A percentile compares a stretch with the other conserved stretches of the same genome.
These are phyloP conservation scores for Nomada fucata DNA, from an alignment of 2,888 invertebrate genomes.

Conservation along the genomic window DNA sequence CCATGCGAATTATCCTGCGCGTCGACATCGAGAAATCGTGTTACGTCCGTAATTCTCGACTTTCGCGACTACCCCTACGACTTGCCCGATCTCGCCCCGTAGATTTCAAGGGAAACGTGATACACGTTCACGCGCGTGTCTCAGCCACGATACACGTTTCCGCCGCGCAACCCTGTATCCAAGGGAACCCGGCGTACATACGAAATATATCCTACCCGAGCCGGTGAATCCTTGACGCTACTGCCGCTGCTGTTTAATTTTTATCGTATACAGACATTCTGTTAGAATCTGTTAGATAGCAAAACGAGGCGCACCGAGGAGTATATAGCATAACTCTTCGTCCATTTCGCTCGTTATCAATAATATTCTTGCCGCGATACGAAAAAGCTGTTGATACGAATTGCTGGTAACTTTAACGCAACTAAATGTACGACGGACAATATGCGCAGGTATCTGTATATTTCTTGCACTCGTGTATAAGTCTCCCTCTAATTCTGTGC, in stretches of 20 bases:
- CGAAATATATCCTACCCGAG: conserved; percentile 11
- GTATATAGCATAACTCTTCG: too few relatives aligned
- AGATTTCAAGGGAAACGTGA: conserved; percentile 39
- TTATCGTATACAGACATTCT: too few relatives aligned
- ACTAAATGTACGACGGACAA: too few relatives aligned
- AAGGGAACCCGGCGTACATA: conserved; percentile 4
- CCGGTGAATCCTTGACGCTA: not conserved
- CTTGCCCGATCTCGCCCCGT: conserved; percentile 5
- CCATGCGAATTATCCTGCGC: conserved; percentile 67
- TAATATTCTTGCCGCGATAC: too few relatives aligned
- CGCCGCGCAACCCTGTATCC: not conserved
- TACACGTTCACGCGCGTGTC: conserved; percentile 28
- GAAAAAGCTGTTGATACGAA: too few relatives aligned
- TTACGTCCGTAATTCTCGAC: conserved; percentile 64
- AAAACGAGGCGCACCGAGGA: too few relatives aligned
- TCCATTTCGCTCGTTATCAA: too few relatives aligned
- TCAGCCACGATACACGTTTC: conserved; percentile 12
- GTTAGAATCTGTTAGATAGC: too few relatives aligned
- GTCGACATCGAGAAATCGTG: conserved; percentile 69
- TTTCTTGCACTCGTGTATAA: too few relatives aligned
- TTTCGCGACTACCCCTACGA: conserved; percentile 39
- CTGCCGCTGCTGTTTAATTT: not conserved
- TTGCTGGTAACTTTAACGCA: too few relatives aligned
- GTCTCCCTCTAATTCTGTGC: too few relatives aligned
- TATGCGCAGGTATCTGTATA: too few relatives aligned